phyloP scores from a whole-genome alignment of 2,797 vertebrate species.

The Avahi laniger region DNA sequence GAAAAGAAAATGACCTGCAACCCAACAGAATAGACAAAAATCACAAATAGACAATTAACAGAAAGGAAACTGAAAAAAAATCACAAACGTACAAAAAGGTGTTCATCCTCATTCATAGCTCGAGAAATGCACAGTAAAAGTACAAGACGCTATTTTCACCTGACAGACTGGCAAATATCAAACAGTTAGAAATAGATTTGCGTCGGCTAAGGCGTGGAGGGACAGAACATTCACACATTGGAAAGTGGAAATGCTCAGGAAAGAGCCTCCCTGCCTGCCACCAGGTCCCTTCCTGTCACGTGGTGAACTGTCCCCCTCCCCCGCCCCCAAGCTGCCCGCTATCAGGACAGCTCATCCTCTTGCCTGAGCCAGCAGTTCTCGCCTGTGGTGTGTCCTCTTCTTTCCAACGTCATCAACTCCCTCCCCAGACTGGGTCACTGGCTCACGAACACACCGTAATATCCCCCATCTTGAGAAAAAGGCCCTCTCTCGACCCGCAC shows the following conservation, averaged over 20 bases:
- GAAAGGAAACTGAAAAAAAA: not conserved
- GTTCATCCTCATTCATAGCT: not conserved
- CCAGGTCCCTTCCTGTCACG: not conserved
- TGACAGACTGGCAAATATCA: accelerated
- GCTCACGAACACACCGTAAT: not conserved
- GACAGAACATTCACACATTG: accelerated
- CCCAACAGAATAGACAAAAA: accelerated
- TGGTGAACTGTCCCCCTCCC: accelerated
- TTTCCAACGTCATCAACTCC: not conserved
- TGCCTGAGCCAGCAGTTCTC: not conserved
- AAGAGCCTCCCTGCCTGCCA: not conserved
- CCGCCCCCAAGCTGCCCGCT: not conserved
- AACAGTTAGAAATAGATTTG: not conserved
- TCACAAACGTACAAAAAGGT: accelerated
- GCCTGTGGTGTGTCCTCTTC: not conserved
- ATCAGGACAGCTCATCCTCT: not conserved
- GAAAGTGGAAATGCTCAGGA: not conserved
- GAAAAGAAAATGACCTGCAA: not conserved
- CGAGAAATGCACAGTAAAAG: not conserved
- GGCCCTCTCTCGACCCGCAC: not conserved
- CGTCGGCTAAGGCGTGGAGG: accelerated
- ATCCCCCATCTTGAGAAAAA: not conserved
- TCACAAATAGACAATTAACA: not conserved
- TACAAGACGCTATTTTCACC: not conserved
- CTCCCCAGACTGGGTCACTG: not conserved